Percentiles rank a stretch among this genome's conserved stretches.
phyloP scores from a whole-genome alignment of 1,140 invertebrate species.

The Drosophila pectinifera region DNA sequence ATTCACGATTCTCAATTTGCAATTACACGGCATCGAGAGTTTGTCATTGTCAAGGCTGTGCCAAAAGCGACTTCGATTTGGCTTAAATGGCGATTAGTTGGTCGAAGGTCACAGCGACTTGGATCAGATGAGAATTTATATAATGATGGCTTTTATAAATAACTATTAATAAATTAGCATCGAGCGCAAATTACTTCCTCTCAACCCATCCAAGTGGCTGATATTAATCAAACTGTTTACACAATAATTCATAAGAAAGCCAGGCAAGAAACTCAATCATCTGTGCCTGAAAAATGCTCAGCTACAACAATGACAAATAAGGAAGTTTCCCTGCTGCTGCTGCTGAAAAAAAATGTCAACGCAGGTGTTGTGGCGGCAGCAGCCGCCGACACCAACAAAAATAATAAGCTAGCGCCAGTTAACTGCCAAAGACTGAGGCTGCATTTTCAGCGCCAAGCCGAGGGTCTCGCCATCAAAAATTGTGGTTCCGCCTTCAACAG shows the following conservation, averaged over 20 bases:
- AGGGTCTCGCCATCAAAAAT: constrained; percentile 63
- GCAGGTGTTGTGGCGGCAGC: constrained; percentile 57
- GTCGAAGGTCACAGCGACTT: constrained; percentile 24
- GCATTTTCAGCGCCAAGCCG: constrained; percentile 52
- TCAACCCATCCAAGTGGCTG: constrained; percentile 24
- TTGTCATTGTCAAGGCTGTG: constrained; percentile 74
- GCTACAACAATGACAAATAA: constrained; percentile 80
- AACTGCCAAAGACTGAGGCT: constrained; percentile 46
- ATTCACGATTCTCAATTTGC: constrained; percentile 79
- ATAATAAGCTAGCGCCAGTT: constrained; percentile 61
- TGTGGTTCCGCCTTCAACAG: constrained; percentile 74
- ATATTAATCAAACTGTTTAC: constrained; percentile 48
- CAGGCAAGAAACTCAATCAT: constrained; percentile 58
- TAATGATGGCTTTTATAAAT: constrained; percentile 21
- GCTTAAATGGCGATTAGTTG: constrained; percentile 37
- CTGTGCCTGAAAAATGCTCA: constrained; percentile 53
- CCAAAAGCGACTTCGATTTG: constrained; percentile 36
- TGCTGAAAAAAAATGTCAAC: constrained; percentile 76
- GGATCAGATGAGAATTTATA: constrained; percentile 20
- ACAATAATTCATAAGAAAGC: constrained; percentile 47
- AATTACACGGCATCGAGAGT: constrained; percentile 58
- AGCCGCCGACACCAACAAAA: constrained; percentile 21
- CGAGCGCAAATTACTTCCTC: constrained; percentile 25
- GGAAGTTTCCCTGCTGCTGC: constrained; percentile 62
- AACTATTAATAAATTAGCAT: constrained; percentile 30